Evolutionary conservation across 2,888 invertebrate genomes (phyloP).

Genomic region (Melieria omissa): DNA sequence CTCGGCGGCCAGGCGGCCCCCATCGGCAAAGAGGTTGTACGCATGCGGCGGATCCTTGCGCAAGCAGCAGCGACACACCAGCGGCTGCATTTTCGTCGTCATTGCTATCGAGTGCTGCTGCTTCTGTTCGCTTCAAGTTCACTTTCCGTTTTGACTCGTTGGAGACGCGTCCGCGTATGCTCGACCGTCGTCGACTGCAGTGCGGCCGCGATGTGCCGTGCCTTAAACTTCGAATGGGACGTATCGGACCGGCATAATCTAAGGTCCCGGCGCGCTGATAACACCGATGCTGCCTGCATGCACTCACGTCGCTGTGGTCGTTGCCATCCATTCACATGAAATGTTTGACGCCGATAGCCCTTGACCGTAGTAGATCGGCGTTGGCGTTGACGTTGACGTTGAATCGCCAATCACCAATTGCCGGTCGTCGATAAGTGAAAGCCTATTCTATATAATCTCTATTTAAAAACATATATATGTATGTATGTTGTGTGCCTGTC

Average conservation of each 20-base stretch:
- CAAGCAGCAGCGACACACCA: conserved; percentile 58
- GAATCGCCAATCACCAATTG: background rate
- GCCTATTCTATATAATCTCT: background rate
- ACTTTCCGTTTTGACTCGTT: background rate
- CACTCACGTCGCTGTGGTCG: background rate
- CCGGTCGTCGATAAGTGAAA: background rate
- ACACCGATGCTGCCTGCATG: conserved; percentile 1
- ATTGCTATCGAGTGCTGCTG: background rate
- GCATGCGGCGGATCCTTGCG: conserved; percentile 51
- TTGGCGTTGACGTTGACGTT: background rate
- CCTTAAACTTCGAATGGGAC: background rate
- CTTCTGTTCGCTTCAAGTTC: background rate
- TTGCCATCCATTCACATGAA: conserved; percentile 9
- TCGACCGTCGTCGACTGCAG: background rate
- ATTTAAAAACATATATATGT: background rate
- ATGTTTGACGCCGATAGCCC: conserved; percentile 30
- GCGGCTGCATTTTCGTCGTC: conserved; percentile 42
- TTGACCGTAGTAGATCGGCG: conserved; percentile 3
- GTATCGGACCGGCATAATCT: conserved; percentile 4
- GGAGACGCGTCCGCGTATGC: background rate
- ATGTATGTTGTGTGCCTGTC: background rate
- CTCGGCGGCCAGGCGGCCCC: conserved; percentile 46
- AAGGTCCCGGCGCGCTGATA: conserved; percentile 21
- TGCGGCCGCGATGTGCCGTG: background rate
- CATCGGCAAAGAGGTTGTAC: conserved; percentile 49